Conservation (phyloP, 2,113 vertebrate species). For the Gobio gobio region DNA sequence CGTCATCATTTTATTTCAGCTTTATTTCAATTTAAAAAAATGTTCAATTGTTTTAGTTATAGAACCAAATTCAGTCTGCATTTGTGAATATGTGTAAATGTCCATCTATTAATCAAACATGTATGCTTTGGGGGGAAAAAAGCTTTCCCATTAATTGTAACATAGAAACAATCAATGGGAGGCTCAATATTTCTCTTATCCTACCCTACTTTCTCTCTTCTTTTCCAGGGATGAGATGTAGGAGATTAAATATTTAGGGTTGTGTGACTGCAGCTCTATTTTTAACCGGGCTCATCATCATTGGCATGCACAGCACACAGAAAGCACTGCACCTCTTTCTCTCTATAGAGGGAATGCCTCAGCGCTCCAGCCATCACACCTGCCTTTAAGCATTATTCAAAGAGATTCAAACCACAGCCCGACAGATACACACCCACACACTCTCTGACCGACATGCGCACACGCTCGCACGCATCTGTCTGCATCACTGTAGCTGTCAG, state of each 20-base stretch:
- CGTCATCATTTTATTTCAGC: not conserved
- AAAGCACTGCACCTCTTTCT: constrained; percentile 13
- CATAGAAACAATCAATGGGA: not conserved
- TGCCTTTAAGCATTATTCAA: constrained; percentile 21
- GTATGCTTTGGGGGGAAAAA: not conserved
- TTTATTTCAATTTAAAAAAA: not conserved
- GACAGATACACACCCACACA: constrained; percentile 15
- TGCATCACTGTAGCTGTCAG: constrained; percentile 26
- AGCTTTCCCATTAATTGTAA: not conserved
- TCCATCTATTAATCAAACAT: not conserved
- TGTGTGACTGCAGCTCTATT: constrained; percentile 48
- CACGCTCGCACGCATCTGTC: not conserved
- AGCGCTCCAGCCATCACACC: constrained; percentile 17
- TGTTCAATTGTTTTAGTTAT: not conserved
- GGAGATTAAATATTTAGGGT: constrained; percentile 76
- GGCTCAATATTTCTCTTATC: not conserved
- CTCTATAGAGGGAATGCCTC: constrained; percentile 43
- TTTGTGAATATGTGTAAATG: not conserved
- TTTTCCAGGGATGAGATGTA: constrained; percentile 42
- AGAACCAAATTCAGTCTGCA: not conserved
- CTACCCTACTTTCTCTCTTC: not conserved
- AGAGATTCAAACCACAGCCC: constrained; percentile 19
- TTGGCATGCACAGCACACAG: constrained; percentile 40
- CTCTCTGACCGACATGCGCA: not conserved
- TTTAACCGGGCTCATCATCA: constrained; percentile 31